Conservation (phyloP, 2,888 invertebrate genomes). For the Aproaerema taeniolella region DNA sequence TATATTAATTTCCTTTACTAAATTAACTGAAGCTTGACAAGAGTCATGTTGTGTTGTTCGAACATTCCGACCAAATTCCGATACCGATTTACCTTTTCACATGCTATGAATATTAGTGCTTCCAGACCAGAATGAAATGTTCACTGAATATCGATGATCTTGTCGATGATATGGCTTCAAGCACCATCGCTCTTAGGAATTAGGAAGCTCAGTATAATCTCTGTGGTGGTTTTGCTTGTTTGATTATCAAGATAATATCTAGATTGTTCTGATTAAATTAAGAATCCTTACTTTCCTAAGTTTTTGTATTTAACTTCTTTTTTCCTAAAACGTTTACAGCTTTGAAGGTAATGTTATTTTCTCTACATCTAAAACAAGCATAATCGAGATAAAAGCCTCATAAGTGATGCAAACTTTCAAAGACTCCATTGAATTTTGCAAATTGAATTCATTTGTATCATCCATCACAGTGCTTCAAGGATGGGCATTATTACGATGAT, state of each 20-base stretch:
- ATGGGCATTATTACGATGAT: conserved; percentile 38
- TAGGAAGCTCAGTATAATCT: background rate
- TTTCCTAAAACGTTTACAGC: too few species aligned
- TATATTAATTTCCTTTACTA: background rate
- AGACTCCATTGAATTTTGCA: conserved; percentile 32
- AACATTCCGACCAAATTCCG: too few species aligned
- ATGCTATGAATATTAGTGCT: background rate
- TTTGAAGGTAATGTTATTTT: too few species aligned
- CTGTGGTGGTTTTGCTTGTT: too few species aligned
- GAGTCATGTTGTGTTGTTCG: background rate
- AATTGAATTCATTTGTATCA: conserved; percentile 52
- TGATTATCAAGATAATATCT: too few species aligned
- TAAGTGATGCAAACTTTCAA: conserved; percentile 26
- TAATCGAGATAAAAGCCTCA: conserved; percentile 29
- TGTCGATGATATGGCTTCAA: background rate
- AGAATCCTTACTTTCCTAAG: too few species aligned
- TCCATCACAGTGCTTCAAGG: conserved; percentile 53
- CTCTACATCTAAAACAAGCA: too few species aligned
- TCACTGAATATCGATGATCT: background rate
- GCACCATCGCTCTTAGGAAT: background rate
- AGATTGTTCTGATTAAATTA: too few species aligned
- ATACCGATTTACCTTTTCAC: background rate
- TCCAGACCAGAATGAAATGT: background rate
- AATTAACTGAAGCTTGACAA: background rate
- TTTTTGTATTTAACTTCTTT: too few species aligned